These are phyloP conservation scores for Cotesia chilonis DNA, from an alignment of 1,140 invertebrate species.

Conservation along the genomic window DNA sequence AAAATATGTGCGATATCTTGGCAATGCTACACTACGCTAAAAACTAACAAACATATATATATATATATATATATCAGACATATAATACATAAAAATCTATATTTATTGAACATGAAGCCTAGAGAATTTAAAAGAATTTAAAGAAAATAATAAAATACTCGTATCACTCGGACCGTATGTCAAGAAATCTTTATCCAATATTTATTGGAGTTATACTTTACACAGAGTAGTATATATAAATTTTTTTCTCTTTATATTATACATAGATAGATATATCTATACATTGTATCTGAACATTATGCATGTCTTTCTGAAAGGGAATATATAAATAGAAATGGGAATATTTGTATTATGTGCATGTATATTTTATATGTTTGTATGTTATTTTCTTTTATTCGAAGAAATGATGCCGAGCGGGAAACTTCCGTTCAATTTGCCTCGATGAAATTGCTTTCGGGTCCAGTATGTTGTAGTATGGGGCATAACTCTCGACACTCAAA, in stretches of 20 bases:
- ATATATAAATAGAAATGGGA: background rate
- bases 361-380: background rate
- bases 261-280: background rate
- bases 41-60: too few relatives aligned
- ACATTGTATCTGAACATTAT: background rate
- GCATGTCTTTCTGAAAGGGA: background rate
- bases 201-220: too few relatives aligned
- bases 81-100: too few relatives aligned
- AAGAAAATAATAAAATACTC: too few relatives aligned
- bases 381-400: background rate
- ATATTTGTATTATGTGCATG: background rate
- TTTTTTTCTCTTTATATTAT: too few relatives aligned
- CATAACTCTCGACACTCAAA: background rate
- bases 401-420: background rate
- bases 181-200: too few relatives aligned
- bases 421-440: conserved; percentile 3
- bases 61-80: too few relatives aligned
- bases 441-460: conserved; percentile 16
- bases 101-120: too few relatives aligned
- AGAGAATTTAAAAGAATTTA: too few relatives aligned
- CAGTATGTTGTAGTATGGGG: too few relatives aligned
- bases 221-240: too few relatives aligned
- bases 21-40: background rate
- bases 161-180: too few relatives aligned
- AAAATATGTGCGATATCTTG: conserved; percentile 8